Evolutionary conservation across 2,888 invertebrate genomes (phyloP).

Genomic region (Bhutanitis thaidina): DNA sequence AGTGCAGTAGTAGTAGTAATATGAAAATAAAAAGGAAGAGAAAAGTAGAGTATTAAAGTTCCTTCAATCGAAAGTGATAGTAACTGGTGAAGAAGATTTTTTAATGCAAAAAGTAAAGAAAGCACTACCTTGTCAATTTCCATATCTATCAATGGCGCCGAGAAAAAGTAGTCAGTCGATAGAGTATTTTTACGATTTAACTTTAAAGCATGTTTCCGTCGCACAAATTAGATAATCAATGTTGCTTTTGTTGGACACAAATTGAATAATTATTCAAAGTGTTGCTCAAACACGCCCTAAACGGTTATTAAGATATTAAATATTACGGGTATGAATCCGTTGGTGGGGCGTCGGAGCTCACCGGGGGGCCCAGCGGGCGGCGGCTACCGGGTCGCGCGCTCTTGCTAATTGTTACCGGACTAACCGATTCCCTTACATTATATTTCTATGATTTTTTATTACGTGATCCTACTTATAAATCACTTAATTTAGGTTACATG

Average conservation of each 20-base stretch:
- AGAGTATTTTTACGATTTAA: constrained; percentile 13
- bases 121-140: no score
- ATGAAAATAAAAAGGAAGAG: no score
- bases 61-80: no score
- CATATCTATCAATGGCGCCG: no score
- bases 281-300: constrained; percentile 60
- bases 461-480: no score
- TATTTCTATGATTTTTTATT: neutral
- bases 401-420: constrained; percentile 48
- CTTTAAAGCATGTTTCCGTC: constrained; percentile 2
- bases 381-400: constrained; percentile 53
- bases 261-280: constrained; percentile 62
- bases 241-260: constrained; percentile 42
- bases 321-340: constrained; percentile 45
- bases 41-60: no score
- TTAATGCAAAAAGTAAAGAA: no score
- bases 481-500: no score
- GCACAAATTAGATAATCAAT: constrained; percentile 31
- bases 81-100: no score
- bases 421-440: neutral
- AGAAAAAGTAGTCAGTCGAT: neutral
- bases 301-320: constrained; percentile 76
- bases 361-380: constrained; percentile 67
- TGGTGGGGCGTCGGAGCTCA: constrained; percentile 36
- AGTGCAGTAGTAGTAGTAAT: no score